phyloP scores from a whole-genome alignment of 2,888 invertebrate species.

The Helicoverpa assulta region DNA sequence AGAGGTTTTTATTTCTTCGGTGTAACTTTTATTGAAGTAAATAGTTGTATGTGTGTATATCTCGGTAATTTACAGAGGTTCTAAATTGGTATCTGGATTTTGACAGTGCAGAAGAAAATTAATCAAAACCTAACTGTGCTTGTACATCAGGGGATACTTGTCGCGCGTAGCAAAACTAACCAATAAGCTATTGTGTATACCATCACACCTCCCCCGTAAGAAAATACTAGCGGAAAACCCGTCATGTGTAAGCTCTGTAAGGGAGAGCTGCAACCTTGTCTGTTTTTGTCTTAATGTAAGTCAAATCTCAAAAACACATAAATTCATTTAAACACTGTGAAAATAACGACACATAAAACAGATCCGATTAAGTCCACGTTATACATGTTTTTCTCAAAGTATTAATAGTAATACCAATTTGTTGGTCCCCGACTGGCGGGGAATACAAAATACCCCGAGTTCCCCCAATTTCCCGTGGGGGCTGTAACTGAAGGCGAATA shows the following conservation, averaged over 20 bases:
- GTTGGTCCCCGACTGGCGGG: slow-evolving; percentile 5
- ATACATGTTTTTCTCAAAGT: slow-evolving; percentile 5
- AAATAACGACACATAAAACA: not conserved
- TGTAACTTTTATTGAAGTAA: slow-evolving; percentile 10
- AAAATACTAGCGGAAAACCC: too few species aligned
- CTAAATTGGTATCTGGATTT: not conserved
- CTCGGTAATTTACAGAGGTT: too few species aligned
- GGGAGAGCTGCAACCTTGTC: too few species aligned
- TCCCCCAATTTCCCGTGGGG: slow-evolving; percentile 43
- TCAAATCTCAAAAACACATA: not conserved
- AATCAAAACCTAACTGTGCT: too few species aligned
- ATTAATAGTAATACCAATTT: slow-evolving; percentile 36
- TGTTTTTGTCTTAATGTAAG: not conserved
- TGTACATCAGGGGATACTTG: too few species aligned
- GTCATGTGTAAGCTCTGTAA: too few species aligned
- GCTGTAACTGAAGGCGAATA: slow-evolving; percentile 29
- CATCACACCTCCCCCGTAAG: too few species aligned
- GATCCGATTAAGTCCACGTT: not conserved
- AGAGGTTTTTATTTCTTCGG: not conserved
- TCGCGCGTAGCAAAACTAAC: too few species aligned
- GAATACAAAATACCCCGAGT: slow-evolving; percentile 38
- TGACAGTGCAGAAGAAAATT: too few species aligned
- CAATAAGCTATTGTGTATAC: too few species aligned
- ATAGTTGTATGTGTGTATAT: too few species aligned
- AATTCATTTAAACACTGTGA: not conserved